Conservation (phyloP, 2,888 invertebrate genomes). For the Cataglyphis rosenhaueri region DNA sequence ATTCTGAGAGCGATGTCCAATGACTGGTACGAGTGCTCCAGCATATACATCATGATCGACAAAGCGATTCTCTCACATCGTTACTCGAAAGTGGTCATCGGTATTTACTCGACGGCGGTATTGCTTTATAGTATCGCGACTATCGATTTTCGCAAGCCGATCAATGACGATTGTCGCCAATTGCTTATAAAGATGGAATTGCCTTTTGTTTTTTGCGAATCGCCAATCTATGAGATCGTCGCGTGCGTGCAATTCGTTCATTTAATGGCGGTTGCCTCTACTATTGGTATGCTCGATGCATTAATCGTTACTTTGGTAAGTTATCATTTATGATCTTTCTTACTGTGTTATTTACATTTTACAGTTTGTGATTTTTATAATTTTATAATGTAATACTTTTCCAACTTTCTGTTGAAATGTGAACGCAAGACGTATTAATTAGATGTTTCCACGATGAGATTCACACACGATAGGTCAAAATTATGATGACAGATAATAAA, state of each 20-base stretch:
- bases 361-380: slow-evolving; percentile 1
- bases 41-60: slow-evolving; percentile 30
- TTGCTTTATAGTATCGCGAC: slow-evolving; percentile 42
- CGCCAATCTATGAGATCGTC: slow-evolving; percentile 56
- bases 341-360: background rate
- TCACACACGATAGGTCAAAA: background rate
- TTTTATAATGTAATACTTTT: slow-evolving; percentile 2
- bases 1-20: slow-evolving; percentile 38
- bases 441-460: background rate
- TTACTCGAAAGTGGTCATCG: slow-evolving; percentile 37
- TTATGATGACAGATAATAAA: background rate
- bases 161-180: slow-evolving; percentile 20
- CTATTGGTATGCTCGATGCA: slow-evolving; percentile 50
- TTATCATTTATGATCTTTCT: background rate
- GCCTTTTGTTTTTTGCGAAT: slow-evolving; percentile 51
- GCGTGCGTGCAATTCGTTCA: slow-evolving; percentile 55
- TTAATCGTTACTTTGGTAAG: slow-evolving; percentile 66
- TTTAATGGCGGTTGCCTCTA: slow-evolving; percentile 25
- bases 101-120: slow-evolving; percentile 36
- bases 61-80: slow-evolving; percentile 46
- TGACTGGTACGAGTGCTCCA: slow-evolving; percentile 37
- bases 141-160: slow-evolving; percentile 28
- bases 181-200: slow-evolving; percentile 66
- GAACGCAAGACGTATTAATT: background rate
- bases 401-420: background rate